Conservation (phyloP, 2,797 vertebrate genomes). For the Gobionotothen gibberifrons region DNA sequence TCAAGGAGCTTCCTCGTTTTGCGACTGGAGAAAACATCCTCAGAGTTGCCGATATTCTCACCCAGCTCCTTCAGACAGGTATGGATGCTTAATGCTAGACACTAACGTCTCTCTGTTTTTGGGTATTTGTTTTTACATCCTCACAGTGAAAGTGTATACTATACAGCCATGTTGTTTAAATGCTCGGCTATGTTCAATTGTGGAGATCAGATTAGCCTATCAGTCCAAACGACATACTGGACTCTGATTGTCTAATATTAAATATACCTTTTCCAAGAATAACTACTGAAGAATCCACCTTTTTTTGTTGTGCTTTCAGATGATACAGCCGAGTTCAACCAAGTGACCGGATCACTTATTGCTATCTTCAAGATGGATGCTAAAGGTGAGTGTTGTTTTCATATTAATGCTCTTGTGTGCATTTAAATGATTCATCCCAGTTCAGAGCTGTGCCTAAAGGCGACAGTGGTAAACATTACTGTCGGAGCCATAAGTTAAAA, state of each 20-base stretch:
- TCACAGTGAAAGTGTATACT: neutral
- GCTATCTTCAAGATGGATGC: slow-evolving; percentile 99
- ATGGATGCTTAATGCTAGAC: slow-evolving; percentile 6
- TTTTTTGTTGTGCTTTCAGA: slow-evolving; percentile 79
- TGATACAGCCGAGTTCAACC: slow-evolving; percentile 97
- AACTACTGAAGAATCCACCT: neutral
- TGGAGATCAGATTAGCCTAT: neutral
- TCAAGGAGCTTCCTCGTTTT: slow-evolving; percentile 97
- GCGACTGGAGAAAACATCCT: slow-evolving; percentile 97
- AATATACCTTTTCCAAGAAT: neutral
- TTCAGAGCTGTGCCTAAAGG: neutral
- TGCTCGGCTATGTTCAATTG: neutral
- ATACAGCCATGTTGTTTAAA: neutral
- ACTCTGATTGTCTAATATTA: neutral
- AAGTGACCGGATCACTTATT: slow-evolving; percentile 94
- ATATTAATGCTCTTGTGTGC: neutral
- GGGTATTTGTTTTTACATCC: too few species aligned
- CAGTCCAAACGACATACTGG: neutral
- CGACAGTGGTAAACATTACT: neutral
- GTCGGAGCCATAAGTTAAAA: too few species aligned
- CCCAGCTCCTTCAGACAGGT: slow-evolving; percentile 98
- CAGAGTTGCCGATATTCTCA: slow-evolving; percentile 96
- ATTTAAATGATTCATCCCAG: neutral
- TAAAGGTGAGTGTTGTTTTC: slow-evolving; percentile 86
- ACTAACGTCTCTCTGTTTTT: neutral